Percentiles rank a stretch among this genome's conserved stretches.
These are phyloP conservation scores for Galleria mellonella DNA, from an alignment of 1,140 invertebrate genomes.

Conservation along the genomic window DNA sequence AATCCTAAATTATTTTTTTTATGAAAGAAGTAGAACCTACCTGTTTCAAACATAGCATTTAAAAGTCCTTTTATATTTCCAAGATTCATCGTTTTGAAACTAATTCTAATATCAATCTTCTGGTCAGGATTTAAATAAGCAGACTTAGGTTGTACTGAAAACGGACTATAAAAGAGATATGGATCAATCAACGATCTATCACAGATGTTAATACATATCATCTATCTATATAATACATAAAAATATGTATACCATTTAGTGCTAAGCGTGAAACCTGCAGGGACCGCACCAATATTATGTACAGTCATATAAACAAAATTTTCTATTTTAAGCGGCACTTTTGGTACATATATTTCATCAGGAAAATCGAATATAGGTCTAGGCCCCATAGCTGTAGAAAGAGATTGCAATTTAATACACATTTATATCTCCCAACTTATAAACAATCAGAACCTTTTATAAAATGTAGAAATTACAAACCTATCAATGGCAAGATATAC, in stretches of 20 bases:
- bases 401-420: neutral
- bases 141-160: conserved; percentile 48
- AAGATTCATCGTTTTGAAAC: conserved; percentile 53
- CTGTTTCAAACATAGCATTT: conserved; percentile 47
- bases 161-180: conserved; percentile 35
- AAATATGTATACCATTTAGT: conserved; percentile 29
- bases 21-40: conserved; percentile 15
- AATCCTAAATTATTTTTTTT: neutral
- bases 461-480: conserved; percentile 20
- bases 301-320: conserved; percentile 29
- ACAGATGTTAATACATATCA: neutral
- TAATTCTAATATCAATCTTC: conserved; percentile 41
- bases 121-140: conserved; percentile 38
- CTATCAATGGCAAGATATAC: conserved; percentile 51
- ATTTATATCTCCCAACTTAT: too few species aligned
- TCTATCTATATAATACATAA: neutral
- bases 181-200: neutral
- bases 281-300: conserved; percentile 39
- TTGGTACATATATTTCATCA: conserved; percentile 37
- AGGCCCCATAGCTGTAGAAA: conserved; percentile 48
- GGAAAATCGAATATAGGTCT: conserved; percentile 53
- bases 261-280: conserved; percentile 40
- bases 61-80: conserved; percentile 31
- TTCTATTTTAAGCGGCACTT: conserved; percentile 49
- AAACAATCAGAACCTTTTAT: too few species aligned